Conservation (phyloP, 2,113 vertebrate genomes). For the Todiramphus saurophagus region DNA sequence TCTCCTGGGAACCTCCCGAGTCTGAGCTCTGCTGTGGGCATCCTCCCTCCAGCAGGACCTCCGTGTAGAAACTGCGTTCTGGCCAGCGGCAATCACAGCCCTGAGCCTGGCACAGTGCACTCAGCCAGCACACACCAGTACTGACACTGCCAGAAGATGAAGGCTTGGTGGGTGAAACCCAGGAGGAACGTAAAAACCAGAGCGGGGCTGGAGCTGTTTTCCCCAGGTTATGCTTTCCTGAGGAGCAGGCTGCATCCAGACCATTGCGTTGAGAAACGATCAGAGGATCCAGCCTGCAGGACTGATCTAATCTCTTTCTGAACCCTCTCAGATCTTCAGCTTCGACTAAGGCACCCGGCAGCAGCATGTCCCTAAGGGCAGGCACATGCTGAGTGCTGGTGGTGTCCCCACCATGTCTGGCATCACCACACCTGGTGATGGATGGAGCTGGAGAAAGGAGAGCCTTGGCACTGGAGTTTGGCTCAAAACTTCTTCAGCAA, state of each 20-base stretch:
- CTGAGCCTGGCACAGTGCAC: background rate
- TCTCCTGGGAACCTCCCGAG: accelerated
- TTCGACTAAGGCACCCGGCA: background rate
- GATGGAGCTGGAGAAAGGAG: background rate
- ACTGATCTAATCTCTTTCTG: background rate
- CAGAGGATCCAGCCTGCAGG: background rate
- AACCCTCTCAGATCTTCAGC: background rate
- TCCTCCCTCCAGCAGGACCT: background rate
- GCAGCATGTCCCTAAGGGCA: background rate
- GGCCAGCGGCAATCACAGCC: background rate
- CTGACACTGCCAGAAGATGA: background rate
- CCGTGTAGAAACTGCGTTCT: accelerated
- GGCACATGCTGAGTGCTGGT: accelerated
- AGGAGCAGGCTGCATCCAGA: background rate
- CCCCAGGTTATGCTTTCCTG: background rate
- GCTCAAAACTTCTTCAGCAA: background rate
- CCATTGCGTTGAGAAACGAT: accelerated
- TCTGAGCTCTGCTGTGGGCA: background rate
- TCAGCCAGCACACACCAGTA: background rate
- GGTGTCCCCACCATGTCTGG: background rate
- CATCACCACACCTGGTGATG: background rate
- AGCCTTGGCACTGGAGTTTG: background rate
- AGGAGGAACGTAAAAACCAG: background rate
- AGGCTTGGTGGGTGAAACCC: background rate
- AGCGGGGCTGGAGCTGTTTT: background rate